Evolutionary conservation across 2,797 vertebrate genomes (phyloP).

Genomic region (Eulemur mongoz): DNA sequence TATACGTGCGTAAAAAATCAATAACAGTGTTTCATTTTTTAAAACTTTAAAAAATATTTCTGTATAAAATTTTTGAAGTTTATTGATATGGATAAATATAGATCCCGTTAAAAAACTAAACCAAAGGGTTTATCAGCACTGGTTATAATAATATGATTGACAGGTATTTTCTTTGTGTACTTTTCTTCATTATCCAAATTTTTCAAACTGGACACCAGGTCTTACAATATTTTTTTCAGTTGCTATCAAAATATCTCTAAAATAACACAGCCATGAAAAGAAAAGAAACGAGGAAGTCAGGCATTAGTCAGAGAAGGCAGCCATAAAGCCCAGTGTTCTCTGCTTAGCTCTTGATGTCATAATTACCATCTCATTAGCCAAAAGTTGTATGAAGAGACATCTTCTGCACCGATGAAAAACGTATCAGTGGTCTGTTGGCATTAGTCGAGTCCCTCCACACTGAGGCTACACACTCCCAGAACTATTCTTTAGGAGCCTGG

Average conservation of each 20-base stretch:
- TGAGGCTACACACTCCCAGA: conserved; percentile 71
- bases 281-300: not conserved
- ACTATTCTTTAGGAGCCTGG: conserved; percentile 81
- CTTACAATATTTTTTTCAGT: not conserved
- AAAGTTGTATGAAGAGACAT: conserved; percentile 76
- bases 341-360: conserved; percentile 72
- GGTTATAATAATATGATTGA: not conserved
- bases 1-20: not conserved
- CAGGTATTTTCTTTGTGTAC: not conserved
- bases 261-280: not conserved
- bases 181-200: not conserved
- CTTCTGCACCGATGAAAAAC: conserved; percentile 71
- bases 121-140: not conserved
- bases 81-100: not conserved
- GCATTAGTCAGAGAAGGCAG: conserved; percentile 32
- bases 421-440: conserved; percentile 71
- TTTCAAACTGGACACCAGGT: not conserved
- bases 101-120: not conserved
- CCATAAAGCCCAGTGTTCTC: conserved; percentile 56
- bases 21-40: not conserved
- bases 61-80: not conserved
- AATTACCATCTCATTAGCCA: conserved; percentile 80
- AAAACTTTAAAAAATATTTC: not conserved
- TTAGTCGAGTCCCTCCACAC: conserved; percentile 64
- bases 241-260: not conserved